Conservation (phyloP, 2,888 invertebrate genomes). For the Dyspetes luteomarginatus region DNA sequence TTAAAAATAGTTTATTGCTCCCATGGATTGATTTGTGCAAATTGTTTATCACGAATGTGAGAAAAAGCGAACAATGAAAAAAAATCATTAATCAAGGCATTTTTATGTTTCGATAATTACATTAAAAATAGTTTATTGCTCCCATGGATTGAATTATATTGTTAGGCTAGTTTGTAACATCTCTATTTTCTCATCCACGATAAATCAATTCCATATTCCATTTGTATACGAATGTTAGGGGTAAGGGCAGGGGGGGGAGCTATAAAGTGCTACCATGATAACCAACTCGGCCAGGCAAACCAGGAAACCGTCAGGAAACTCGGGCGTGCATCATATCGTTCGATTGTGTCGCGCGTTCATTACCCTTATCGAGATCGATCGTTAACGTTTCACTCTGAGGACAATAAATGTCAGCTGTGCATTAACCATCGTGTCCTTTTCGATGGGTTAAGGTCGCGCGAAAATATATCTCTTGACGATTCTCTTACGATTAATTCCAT, state of each 20-base stretch:
- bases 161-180: neutral
- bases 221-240: neutral
- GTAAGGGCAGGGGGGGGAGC: neutral
- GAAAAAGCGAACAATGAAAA: too few species aligned
- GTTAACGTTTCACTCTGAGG: constrained; percentile 73
- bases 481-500: constrained; percentile 40
- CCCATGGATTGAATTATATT: neutral
- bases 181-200: neutral
- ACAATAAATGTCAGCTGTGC: constrained; percentile 70
- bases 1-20: too few species aligned
- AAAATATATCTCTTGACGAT: constrained; percentile 47
- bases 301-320: constrained; percentile 1
- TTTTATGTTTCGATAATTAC: neutral
- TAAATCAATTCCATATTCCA: constrained; percentile 5
- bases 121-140: neutral
- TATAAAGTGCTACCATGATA: constrained; percentile 19
- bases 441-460: constrained; percentile 70
- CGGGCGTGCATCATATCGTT: constrained; percentile 3
- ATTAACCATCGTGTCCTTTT: constrained; percentile 53
- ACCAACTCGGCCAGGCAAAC: constrained; percentile 6
- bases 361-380: constrained; percentile 73
- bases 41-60: too few species aligned
- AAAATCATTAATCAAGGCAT: too few species aligned
- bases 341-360: constrained; percentile 42
- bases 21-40: too few species aligned